phyloP scores from a whole-genome alignment of 2,797 vertebrate genomes.

The Schizopygopsis pylzovi region DNA sequence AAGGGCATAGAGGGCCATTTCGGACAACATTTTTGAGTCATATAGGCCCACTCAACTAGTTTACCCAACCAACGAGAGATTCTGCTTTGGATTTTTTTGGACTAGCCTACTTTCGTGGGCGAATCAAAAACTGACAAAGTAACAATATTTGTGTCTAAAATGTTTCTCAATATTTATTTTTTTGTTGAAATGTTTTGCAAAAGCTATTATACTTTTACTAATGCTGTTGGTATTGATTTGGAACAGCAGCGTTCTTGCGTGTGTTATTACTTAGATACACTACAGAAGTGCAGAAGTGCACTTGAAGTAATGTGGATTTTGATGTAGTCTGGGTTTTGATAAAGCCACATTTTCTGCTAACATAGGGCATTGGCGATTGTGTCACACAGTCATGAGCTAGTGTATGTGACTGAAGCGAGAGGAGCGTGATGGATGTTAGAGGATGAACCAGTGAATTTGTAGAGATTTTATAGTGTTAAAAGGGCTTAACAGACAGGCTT shows the following conservation, averaged over 20 bases:
- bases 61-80: neutral
- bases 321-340: neutral
- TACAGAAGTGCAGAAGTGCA: neutral
- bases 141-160: neutral
- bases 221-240: neutral
- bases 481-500: neutral
- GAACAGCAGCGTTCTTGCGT: neutral
- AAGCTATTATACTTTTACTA: neutral
- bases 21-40: neutral
- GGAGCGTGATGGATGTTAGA: neutral
- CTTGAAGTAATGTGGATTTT: neutral
- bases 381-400: neutral
- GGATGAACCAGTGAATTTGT: conserved; percentile 8
- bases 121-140: neutral
- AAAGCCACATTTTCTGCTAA: neutral
- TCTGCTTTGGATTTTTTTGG: too few relatives aligned
- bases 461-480: neutral
- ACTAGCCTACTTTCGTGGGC: neutral
- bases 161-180: neutral
- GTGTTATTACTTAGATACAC: neutral
- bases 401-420: neutral
- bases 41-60: neutral
- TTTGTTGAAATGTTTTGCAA: neutral
- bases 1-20: neutral
- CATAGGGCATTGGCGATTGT: neutral